Conservation (phyloP, 37 sponge, comb jelly and placozoan genomes). For the Corticium candelabrum region DNA sequence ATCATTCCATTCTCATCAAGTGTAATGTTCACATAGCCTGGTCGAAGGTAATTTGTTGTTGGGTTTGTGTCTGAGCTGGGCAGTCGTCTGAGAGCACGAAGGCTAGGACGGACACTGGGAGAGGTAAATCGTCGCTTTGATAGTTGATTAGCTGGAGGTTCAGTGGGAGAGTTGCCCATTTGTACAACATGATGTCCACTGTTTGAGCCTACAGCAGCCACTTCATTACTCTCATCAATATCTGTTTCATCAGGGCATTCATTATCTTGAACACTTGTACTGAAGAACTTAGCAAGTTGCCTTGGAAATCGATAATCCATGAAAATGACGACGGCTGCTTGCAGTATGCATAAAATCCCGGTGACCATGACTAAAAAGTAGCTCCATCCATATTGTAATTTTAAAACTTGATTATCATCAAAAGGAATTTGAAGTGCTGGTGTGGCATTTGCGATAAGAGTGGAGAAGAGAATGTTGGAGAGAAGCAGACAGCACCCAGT, state of each 20-base stretch:
- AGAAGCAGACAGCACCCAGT: not conserved
- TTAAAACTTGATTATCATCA: not conserved
- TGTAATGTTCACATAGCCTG: too few relatives aligned
- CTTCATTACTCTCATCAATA: not conserved
- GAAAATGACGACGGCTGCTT: slow-evolving; percentile 24
- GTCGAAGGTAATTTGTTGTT: too few relatives aligned
- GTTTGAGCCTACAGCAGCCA: too few relatives aligned
- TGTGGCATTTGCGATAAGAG: not conserved
- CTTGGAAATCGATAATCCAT: slow-evolving; percentile 1
- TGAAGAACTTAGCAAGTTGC: not conserved
- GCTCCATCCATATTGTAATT: not conserved
- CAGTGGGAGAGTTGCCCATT: too few relatives aligned
- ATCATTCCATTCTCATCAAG: too few relatives aligned
- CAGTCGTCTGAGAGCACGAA: too few relatives aligned
- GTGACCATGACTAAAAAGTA: slow-evolving; percentile 45
- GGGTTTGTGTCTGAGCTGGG: too few relatives aligned
- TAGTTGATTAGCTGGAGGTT: too few relatives aligned
- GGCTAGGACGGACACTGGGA: too few relatives aligned
- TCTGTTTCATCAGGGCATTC: not conserved
- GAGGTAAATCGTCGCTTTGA: too few relatives aligned
- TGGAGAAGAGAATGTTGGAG: not conserved
- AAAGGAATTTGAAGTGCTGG: not conserved
- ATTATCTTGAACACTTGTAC: not conserved
- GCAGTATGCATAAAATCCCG: slow-evolving; percentile 34
- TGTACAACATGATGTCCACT: too few relatives aligned